phyloP scores from a whole-genome alignment of 2,113 vertebrate genomes.

The Salvelinus namaycush region DNA sequence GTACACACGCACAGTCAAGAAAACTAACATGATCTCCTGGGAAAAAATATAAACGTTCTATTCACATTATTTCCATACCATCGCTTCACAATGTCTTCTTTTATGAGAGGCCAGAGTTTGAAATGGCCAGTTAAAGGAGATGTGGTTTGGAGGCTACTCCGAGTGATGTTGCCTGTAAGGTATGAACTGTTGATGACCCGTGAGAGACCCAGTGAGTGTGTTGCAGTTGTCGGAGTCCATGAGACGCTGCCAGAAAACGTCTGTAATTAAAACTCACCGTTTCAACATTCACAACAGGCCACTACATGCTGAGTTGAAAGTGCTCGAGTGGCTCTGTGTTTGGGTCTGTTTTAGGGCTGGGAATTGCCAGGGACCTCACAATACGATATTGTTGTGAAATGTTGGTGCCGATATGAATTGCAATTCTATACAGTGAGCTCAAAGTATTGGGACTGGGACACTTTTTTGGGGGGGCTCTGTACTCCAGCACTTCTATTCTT shows the following conservation, averaged over 20 bases:
- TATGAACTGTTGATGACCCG: conserved; percentile 59
- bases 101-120: conserved; percentile 19
- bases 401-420: too few relatives aligned
- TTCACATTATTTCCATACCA: conserved; percentile 33
- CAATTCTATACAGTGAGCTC: too few relatives aligned
- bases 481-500: too few relatives aligned
- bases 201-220: conserved; percentile 29
- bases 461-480: too few relatives aligned
- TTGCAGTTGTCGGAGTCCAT: conserved; percentile 1
- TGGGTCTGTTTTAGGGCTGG: not conserved
- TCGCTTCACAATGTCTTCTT: conserved; percentile 34
- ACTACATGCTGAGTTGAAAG: conserved; percentile 6
- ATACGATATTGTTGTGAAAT: too few relatives aligned
- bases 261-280: conserved; percentile 37
- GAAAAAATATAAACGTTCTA: conserved; percentile 28
- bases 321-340: not conserved
- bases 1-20: conserved; percentile 8
- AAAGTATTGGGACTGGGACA: too few relatives aligned
- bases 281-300: conserved; percentile 27
- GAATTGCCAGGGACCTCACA: too few relatives aligned
- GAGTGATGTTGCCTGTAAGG: conserved; percentile 44
- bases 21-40: not conserved
- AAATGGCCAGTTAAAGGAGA: conserved; percentile 40
- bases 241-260: conserved; percentile 32
- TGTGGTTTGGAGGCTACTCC: conserved; percentile 48